These are phyloP conservation scores for Hyposoter dolosus DNA, from an alignment of 2,888 invertebrate species.

Conservation along the genomic window DNA sequence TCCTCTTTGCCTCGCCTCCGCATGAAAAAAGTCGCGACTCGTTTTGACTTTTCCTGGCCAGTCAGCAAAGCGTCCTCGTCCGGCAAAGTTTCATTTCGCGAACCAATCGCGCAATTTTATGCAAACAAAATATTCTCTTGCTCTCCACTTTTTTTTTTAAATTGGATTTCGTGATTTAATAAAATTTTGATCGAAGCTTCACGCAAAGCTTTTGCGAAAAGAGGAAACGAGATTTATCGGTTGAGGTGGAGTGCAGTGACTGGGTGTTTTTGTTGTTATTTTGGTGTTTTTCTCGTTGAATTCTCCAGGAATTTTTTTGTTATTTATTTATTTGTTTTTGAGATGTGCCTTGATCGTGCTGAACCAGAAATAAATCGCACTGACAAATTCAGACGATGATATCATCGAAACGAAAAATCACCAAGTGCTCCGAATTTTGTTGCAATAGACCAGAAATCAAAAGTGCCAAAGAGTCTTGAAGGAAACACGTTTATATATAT, in stretches of 20 bases:
- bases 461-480: constrained; percentile 21
- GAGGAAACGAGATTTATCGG: neutral
- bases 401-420: constrained; percentile 16
- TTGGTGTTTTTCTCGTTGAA: neutral
- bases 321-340: neutral
- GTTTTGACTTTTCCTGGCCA: constrained; percentile 41
- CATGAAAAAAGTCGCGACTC: constrained; percentile 35
- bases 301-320: neutral
- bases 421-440: constrained; percentile 15
- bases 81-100: constrained; percentile 10
- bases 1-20: constrained; percentile 6
- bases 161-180: neutral
- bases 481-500: constrained; percentile 22
- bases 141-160: neutral
- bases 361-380: neutral
- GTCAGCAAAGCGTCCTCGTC: constrained; percentile 50
- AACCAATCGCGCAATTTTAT: constrained; percentile 14
- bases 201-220: neutral
- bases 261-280: constrained; percentile 23
- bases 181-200: neutral
- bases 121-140: constrained; percentile 5
- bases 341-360: neutral
- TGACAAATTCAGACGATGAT: constrained; percentile 23
- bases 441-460: constrained; percentile 23
- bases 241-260: constrained; percentile 1